These are phyloP conservation scores for Platysternon megacephalum DNA, from an alignment of 2,113 vertebrate species.

Conservation along the genomic window DNA sequence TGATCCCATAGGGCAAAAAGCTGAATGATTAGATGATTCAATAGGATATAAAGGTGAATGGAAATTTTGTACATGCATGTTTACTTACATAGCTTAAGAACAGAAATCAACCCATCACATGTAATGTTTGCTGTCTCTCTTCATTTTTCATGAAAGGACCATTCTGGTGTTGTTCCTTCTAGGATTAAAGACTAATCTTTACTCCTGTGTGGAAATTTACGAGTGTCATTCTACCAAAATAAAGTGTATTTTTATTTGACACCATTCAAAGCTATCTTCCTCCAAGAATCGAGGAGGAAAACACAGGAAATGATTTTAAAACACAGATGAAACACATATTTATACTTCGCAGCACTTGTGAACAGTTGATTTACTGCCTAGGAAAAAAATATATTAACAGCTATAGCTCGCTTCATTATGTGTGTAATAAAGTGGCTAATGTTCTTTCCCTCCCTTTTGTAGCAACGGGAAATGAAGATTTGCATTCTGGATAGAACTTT, in stretches of 20 bases:
- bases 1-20: not conserved
- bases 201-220: not conserved
- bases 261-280: conserved; percentile 3
- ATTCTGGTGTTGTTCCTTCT: not conserved
- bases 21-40: not conserved
- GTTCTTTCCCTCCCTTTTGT: conserved; percentile 58
- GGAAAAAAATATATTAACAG: conserved; percentile 61
- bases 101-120: not conserved
- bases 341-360: conserved; percentile 48
- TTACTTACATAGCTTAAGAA: not conserved
- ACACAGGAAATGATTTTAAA: conserved; percentile 36
- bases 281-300: conserved; percentile 35
- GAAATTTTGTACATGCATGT: not conserved
- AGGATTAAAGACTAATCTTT: not conserved
- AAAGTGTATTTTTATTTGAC: conserved; percentile 29
- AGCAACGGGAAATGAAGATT: conserved; percentile 73
- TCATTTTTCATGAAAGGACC: not conserved
- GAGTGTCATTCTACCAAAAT: not conserved
- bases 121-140: not conserved
- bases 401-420: conserved; percentile 65
- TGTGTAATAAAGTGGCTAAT: conserved; percentile 68
- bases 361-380: conserved; percentile 63
- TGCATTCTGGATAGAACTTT: conserved; percentile 71
- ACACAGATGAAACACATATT: conserved; percentile 43
- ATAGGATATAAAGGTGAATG: not conserved